Evolutionary conservation across 1,140 invertebrate genomes (phyloP).

Genomic region (Zaprionus davidi): DNA sequence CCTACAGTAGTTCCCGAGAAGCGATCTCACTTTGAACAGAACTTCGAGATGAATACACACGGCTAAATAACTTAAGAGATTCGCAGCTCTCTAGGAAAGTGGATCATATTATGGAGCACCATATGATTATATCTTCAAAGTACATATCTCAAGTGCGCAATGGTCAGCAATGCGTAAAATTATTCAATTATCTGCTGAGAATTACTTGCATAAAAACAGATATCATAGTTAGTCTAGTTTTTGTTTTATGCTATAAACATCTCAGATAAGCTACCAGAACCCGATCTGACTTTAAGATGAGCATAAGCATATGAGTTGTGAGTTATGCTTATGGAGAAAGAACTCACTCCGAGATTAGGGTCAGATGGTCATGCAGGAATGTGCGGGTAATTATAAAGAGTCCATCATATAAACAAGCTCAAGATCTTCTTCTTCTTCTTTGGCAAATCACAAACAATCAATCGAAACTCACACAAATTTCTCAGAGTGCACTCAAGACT

Average conservation of each 20-base stretch:
- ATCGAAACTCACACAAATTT: constrained; percentile 1
- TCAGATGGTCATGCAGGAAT: background rate
- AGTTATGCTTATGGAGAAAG: background rate
- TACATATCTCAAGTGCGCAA: background rate
- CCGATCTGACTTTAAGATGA: background rate
- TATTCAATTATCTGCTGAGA: constrained; percentile 17
- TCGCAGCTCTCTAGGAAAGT: background rate
- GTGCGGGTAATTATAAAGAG: background rate
- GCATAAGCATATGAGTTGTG: background rate
- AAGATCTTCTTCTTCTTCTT: too few relatives aligned
- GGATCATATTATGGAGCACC: background rate
- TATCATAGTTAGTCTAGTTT: background rate
- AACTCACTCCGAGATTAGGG: background rate
- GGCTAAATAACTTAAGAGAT: background rate
- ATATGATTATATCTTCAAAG: background rate
- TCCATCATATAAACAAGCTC: background rate
- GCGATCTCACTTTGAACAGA: background rate
- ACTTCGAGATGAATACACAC: background rate
- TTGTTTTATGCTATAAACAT: background rate
- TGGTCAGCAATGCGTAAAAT: constrained; percentile 16
- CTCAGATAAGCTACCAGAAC: background rate
- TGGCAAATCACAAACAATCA: background rate
- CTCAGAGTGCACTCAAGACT: background rate
- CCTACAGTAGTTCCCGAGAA: background rate
- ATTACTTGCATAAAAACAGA: constrained; percentile 19